These are phyloP conservation scores for Miltochrista miniata DNA, from an alignment of 2,888 invertebrate genomes.

Conservation along the genomic window DNA sequence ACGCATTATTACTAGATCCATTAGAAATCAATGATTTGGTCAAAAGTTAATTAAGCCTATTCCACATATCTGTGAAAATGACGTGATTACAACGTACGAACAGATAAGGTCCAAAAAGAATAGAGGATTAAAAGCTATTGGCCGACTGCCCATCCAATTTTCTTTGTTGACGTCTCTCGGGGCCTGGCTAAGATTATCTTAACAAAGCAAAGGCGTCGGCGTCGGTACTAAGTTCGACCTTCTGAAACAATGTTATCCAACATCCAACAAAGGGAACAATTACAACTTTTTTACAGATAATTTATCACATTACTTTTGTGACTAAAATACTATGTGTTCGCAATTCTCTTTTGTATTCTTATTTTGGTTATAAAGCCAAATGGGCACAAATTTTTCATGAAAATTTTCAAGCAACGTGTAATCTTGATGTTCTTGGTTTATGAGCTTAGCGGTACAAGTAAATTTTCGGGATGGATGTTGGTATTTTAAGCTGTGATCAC, in stretches of 20 bases:
- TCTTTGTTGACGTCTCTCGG: slow-evolving; percentile 80
- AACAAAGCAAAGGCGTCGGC: slow-evolving; percentile 78
- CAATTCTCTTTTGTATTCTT: slow-evolving; percentile 31
- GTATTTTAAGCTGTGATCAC: not conserved
- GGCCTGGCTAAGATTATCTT: slow-evolving; percentile 77
- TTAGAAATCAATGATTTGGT: slow-evolving; percentile 25
- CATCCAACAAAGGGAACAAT: slow-evolving; percentile 55
- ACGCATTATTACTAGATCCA: slow-evolving; percentile 13
- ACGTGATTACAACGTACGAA: slow-evolving; percentile 70
- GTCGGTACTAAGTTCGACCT: slow-evolving; percentile 49
- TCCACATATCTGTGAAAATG: slow-evolving; percentile 51
- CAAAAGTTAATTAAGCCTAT: slow-evolving; percentile 38
- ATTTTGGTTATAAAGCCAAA: slow-evolving; percentile 8
- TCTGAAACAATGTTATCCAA: slow-evolving; percentile 57
- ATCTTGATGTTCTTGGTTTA: slow-evolving; percentile 2
- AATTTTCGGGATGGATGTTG: not conserved
- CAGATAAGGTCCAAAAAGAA: slow-evolving; percentile 78
- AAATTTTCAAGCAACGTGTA: not conserved
- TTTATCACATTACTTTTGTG: slow-evolving; percentile 50
- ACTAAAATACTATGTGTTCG: slow-evolving; percentile 41
- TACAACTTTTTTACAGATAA: slow-evolving; percentile 59
- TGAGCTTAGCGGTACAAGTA: not conserved
- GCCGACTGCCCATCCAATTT: slow-evolving; percentile 83
- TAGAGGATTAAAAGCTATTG: slow-evolving; percentile 79
- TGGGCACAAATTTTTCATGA: slow-evolving; percentile 4